These are phyloP conservation scores for Mizuhopecten yessoensis DNA, from an alignment of 1,140 invertebrate species.

Conservation along the genomic window DNA sequence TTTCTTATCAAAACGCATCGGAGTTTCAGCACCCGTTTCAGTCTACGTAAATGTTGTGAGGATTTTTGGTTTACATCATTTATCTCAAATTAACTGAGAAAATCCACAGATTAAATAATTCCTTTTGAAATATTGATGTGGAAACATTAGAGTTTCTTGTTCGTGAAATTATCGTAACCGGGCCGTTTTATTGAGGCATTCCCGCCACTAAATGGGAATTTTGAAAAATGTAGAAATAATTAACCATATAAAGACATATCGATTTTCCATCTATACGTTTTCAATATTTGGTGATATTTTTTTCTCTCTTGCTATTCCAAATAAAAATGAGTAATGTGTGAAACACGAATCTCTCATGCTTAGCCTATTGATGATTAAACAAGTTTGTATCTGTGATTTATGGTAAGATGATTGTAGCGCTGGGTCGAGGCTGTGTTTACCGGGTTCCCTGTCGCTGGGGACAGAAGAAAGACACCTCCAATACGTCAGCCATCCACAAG, in stretches of 20 bases:
- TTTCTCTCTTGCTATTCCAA: constrained; percentile 33
- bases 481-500: background rate
- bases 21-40: no score
- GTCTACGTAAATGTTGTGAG: no score
- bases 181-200: no score
- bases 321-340: background rate
- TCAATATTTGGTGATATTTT: background rate
- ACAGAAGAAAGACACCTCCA: background rate
- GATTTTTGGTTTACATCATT: no score
- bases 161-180: no score
- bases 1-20: no score
- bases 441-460: background rate
- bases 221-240: background rate
- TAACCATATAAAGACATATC: background rate
- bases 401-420: background rate
- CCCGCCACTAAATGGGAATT: background rate
- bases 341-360: background rate
- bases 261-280: background rate
- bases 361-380: constrained; percentile 3
- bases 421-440: background rate
- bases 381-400: constrained; percentile 7
- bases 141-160: no score
- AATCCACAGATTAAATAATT: no score
- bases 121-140: no score
- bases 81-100: no score